phyloP scores from a whole-genome alignment of 1,140 invertebrate genomes.

The Drosophila lini region DNA sequence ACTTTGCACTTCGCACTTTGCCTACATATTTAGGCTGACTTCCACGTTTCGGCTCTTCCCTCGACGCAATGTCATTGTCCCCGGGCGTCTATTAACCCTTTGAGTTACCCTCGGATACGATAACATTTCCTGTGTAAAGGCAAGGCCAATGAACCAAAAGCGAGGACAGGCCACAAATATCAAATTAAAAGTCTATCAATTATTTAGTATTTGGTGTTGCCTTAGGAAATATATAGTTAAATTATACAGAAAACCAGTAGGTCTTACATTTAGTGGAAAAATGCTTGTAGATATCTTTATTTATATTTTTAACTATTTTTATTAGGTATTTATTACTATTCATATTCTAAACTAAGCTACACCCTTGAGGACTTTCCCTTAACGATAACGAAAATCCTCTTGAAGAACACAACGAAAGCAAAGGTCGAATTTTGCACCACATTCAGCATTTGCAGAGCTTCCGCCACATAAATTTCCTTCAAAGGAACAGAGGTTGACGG shows the following conservation, averaged over 20 bases:
- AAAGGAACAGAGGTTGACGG: neutral
- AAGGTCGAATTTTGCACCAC: slow-evolving; percentile 35
- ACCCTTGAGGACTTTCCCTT: slow-evolving; percentile 15
- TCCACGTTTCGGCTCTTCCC: neutral
- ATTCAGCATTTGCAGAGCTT: slow-evolving; percentile 32
- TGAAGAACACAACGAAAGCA: slow-evolving; percentile 1
- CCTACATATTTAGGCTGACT: slow-evolving; percentile 38
- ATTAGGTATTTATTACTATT: neutral
- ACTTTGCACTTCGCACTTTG: slow-evolving; percentile 49
- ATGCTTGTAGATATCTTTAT: neutral
- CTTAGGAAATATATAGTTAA: neutral
- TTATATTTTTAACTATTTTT: neutral
- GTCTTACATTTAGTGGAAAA: no score
- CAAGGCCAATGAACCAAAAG: slow-evolving; percentile 23
- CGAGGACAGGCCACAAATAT: neutral
- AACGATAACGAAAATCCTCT: slow-evolving; percentile 10
- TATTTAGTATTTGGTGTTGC: neutral
- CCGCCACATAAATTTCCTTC: slow-evolving; percentile 43
- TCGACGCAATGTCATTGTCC: slow-evolving; percentile 57
- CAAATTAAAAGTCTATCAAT: slow-evolving; percentile 3
- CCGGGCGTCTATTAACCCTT: slow-evolving; percentile 36
- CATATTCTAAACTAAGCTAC: neutral
- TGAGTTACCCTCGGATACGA: neutral
- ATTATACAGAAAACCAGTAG: neutral
- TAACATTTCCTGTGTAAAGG: neutral